Evolutionary conservation across 1,140 invertebrate species (phyloP).

Genomic region (Charaxes varanes): DNA sequence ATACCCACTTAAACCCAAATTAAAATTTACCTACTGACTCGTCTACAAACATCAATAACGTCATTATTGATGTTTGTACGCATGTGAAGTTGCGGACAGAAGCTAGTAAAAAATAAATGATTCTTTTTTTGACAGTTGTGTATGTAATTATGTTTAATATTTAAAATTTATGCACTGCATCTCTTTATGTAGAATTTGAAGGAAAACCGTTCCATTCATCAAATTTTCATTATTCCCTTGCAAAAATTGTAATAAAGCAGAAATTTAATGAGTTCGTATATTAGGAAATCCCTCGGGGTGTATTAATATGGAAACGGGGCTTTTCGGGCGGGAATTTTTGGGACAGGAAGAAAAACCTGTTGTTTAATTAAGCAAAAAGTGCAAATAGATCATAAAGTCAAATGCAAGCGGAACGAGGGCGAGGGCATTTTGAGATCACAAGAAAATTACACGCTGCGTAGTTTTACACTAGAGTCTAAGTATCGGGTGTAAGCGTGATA

Average conservation of each 20-base stretch:
- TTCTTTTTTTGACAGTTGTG: too few species aligned
- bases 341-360: conserved; percentile 1
- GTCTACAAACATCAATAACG: too few species aligned
- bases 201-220: too few species aligned
- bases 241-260: conserved; percentile 7
- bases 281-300: neutral
- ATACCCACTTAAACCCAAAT: too few species aligned
- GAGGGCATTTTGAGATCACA: conserved; percentile 39
- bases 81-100: too few species aligned
- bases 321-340: conserved; percentile 1
- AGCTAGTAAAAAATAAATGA: too few species aligned
- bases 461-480: conserved; percentile 10
- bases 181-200: too few species aligned
- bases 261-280: conserved; percentile 7
- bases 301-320: conserved; percentile 1
- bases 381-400: conserved; percentile 39
- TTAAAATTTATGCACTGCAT: too few species aligned
- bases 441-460: conserved; percentile 39
- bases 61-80: too few species aligned
- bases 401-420: conserved; percentile 28
- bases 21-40: too few species aligned
- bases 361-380: conserved; percentile 30
- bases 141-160: too few species aligned
- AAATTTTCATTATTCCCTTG: conserved; percentile 6
- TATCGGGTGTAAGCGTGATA: too few species aligned